Evolutionary conservation across 2,797 vertebrate genomes (phyloP), one percentile per base, ranked within the genome.

Genomic region (Heteromormyrus szaboi): DNA sequence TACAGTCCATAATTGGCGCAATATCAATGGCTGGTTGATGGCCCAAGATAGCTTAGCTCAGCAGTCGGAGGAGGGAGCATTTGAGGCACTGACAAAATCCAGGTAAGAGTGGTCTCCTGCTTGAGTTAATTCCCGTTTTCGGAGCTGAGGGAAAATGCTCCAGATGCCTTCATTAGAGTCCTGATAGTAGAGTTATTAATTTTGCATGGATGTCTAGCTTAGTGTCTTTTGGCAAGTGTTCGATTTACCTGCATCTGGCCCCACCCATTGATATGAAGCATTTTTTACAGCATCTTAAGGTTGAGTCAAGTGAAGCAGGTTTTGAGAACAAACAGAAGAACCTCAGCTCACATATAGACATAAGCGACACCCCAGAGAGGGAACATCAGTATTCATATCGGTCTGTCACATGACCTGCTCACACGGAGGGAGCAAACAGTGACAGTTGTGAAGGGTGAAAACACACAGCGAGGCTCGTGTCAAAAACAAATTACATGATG

Each of bases 11-110:
- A 76, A 37, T 76, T 41, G 37, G 37, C 17, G 1, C 72, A 41
- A 19, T 76, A 76, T 44, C 72, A 76, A 37, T 76, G 12, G 37
- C 37, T 37, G 37, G 72, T 76, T 76, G 12, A 25, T 86, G 85
- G 53, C 22, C 56, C 56, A 86, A 86, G 50, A 37, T 54, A 56
- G 85, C 85, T 54, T 25, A 86, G 53, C 14, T 86, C 85, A 86
- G 51, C 50, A 54, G 85, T 25, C 22, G 22, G 11, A 85, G 83
- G 48, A 85, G n/a, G 46, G 0, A 51, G 7, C 29, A 50, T 51
- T 85, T 22, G 3, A 85, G 48, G 48, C 22, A 51, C 83, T 4
- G 83, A 50, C 3, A 25, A 5, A 53, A 50, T 14, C 19, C 41
- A 83, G 79, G 37, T 83, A 19, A 83, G 33, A 46, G 46, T 83